phyloP scores from a whole-genome alignment of 2,888 invertebrate species.

The Heliconius cydno region DNA sequence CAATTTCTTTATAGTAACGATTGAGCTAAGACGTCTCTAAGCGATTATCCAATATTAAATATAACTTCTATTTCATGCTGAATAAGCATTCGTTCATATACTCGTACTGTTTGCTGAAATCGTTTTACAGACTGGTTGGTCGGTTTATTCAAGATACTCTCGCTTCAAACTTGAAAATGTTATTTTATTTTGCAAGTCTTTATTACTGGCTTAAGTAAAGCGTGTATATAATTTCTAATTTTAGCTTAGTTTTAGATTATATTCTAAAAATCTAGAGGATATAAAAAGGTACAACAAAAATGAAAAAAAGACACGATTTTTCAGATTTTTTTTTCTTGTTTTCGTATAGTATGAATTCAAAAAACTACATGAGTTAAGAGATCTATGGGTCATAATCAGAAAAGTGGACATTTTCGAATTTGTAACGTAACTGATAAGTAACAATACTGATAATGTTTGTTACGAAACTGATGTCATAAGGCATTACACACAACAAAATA shows the following conservation, averaged over 20 bases:
- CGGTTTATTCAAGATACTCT: conserved; percentile 25
- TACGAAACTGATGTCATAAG: too few species aligned
- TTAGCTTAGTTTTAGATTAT: background rate
- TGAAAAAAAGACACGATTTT: too few species aligned
- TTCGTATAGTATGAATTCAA: too few species aligned
- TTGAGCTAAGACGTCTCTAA: conserved; percentile 57
- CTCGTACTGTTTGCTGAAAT: conserved; percentile 45
- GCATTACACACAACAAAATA: too few species aligned
- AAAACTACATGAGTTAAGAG: too few species aligned
- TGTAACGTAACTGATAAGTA: too few species aligned
- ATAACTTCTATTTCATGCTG: conserved; percentile 69
- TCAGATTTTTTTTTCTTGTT: too few species aligned
- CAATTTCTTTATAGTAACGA: conserved; percentile 42
- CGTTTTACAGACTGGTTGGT: conserved; percentile 35
- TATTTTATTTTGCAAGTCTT: conserved; percentile 2
- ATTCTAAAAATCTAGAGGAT: background rate
- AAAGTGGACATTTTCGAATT: too few species aligned
- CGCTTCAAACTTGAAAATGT: background rate
- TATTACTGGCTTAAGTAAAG: background rate
- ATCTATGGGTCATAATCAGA: too few species aligned
- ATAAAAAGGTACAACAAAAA: background rate
- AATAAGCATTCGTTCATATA: conserved; percentile 56
- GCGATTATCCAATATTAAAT: conserved; percentile 64
- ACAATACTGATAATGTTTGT: too few species aligned
- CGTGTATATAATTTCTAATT: background rate